These are phyloP conservation scores for Hylyphantes graminicola DNA, from an alignment of 1,140 invertebrate species.

Conservation along the genomic window DNA sequence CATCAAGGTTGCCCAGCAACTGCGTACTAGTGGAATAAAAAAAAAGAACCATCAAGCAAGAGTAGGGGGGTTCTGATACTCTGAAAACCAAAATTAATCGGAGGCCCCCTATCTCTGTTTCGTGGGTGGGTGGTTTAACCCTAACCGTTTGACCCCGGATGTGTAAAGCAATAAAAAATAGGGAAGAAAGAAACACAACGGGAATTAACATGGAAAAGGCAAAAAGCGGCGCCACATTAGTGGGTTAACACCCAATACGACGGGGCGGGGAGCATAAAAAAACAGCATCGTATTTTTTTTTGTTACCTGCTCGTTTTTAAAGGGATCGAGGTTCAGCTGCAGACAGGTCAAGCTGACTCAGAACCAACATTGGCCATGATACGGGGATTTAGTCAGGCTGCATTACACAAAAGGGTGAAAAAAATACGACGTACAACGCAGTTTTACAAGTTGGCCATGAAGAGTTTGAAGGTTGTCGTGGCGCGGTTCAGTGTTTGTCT, in stretches of 20 bases:
- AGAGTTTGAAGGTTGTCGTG: too few species aligned
- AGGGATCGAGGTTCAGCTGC: neutral
- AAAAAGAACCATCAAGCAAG: too few species aligned
- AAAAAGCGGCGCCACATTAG: constrained; percentile 23
- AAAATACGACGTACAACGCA: too few species aligned
- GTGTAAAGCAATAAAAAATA: constrained; percentile 33
- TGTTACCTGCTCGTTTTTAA: neutral
- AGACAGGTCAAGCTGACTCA: constrained; percentile 5
- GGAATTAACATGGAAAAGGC: constrained; percentile 14
- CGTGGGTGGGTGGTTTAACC: constrained; percentile 40
- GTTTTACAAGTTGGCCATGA: too few species aligned
- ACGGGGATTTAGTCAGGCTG: too few species aligned
- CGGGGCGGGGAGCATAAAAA: neutral
- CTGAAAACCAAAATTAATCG: neutral
- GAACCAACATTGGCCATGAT: too few species aligned
- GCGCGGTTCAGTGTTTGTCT: too few species aligned
- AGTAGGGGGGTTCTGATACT: too few species aligned
- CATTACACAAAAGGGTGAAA: too few species aligned
- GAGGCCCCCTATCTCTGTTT: neutral
- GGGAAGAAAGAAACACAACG: neutral
- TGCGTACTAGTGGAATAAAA: too few species aligned
- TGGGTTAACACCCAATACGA: constrained; percentile 25
- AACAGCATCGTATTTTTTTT: neutral
- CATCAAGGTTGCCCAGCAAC: too few species aligned
- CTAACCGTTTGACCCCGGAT: constrained; percentile 42